Evolutionary conservation across 2,888 invertebrate genomes (phyloP), one percentile per base, ranked within the genome.

Genomic region (Orthosia cruda): DNA sequence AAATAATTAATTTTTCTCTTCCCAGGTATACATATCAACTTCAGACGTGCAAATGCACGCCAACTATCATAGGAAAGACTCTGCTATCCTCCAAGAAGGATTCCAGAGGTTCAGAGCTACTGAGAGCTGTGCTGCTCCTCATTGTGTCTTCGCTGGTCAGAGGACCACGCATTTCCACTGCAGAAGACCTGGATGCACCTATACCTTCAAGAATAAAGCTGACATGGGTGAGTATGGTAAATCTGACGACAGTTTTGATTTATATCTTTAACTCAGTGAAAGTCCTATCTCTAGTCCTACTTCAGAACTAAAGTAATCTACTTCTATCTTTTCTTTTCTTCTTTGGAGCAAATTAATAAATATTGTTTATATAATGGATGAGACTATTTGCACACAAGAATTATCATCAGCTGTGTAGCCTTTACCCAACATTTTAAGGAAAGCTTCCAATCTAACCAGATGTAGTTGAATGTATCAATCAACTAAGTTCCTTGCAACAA

Each of bases 1-100:
- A 23, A 0, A 13, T 54, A 2, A 23, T 55, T 26, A 18, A 1
- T n/a, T 23, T 59, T n/a, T 49, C 0, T 32, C 20, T 67, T 83
- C 91, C 59, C 89, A 97, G 97, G 99, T 99, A 0, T 99, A 99
- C 97, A 99, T 99, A 92, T 99, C 99, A 89, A 99, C 99, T 5
- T 99, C 99, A 65, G 99, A 99, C 94, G 99, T 99, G 7, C 99
- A 99, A 96, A 99, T 99, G 99, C 99, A 99, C 94, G 99, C 99
- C 5, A 99, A 99, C 95, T 99, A 99, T 94, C 99, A 99, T 94
- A 98, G 99, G 72, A 99, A 99, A 93, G 99, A 99, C 94, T 99
- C 99, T 0, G 99, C 99, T 23, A 99, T 99, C 89, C 99, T 99
- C 73, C 99, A 99, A 92, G 99, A 99, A 94, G 99, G 99, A 1